Base-by-base conservation (phyloP, 1,140 invertebrate genomes). In the Zeugodacus cucurbitae region DNA sequence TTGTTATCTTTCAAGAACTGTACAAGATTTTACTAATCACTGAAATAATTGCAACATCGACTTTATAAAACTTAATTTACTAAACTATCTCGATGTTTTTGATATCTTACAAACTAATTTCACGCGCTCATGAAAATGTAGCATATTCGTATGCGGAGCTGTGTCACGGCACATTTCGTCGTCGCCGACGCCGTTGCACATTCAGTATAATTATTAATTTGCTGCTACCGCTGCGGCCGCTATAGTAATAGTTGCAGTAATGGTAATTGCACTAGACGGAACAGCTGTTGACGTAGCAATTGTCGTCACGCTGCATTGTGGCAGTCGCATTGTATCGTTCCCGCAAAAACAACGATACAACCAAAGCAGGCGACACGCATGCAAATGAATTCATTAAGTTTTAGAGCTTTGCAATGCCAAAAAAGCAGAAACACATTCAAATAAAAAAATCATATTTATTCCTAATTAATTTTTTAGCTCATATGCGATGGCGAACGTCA, bases 321-420 rank as follows among this genome's bases (percentile, higher is more conserved):
- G 74, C 34, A 10, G n/a, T 7, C 58, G 58, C 26, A n/a, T 62
- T 62, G 58, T 62, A 62, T 59, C 58, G n/a, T 59, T 59, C 6
- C 58, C 17, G 22, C 57, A 14, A n/a, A 7, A 59, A 59, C 58
- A 62, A 6, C 58, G 58, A 22, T 17, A 26, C 58, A 62, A 26
- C 26, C 17, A 62, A n/a, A 62, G 10, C 41, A 48, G 34, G 1
- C 41, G 74, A 48, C 14, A 29, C 41, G 74, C 74, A 82, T 82
- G 74, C 74, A 82, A 82, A 82, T 82, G 74, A 34, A 48, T 82
- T 82, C 74, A 82, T 82, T 48, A 82, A 48, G 44, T 82, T 82
- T 82, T 82, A 48, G 41, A 48, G 74, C 74, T 44, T 48, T 14
- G 41, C 37, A 82, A 82, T 82, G 48, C 41, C 74, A 26, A 26